phyloP scores from a whole-genome alignment of 2,888 invertebrate genomes.

The Spodoptera littoralis region DNA sequence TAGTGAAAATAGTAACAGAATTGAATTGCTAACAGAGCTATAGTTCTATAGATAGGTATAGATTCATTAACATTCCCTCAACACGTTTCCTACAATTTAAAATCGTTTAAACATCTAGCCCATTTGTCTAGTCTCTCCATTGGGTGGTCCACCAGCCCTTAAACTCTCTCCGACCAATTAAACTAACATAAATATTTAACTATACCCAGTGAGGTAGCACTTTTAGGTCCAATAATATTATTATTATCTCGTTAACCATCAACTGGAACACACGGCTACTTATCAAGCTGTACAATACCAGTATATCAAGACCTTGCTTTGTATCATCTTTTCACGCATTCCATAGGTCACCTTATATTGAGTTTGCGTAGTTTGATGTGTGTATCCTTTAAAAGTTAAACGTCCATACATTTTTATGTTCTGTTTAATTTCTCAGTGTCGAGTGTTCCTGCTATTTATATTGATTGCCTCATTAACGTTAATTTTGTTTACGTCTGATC shows the following conservation, averaged over 20 bases:
- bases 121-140: not conserved
- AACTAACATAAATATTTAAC: slow-evolving; percentile 12
- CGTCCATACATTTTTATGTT: slow-evolving; percentile 61
- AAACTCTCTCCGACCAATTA: not conserved
- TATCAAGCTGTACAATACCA: too few species aligned
- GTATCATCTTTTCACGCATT: too few species aligned
- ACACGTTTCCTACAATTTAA: too few species aligned
- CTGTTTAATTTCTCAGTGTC: slow-evolving; percentile 65
- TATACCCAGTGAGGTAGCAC: slow-evolving; percentile 13
- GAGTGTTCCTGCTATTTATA: slow-evolving; percentile 57
- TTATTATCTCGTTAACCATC: slow-evolving; percentile 51
- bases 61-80: too few species aligned
- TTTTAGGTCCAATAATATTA: slow-evolving; percentile 44
- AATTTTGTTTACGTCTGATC: slow-evolving; percentile 50
- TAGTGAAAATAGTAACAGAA: too few species aligned
- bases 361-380: too few species aligned
- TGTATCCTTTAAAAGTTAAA: slow-evolving; percentile 60
- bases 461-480: slow-evolving; percentile 47
- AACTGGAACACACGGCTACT: slow-evolving; percentile 21
- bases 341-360: too few species aligned
- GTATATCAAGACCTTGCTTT: too few species aligned
- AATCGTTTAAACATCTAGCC: too few species aligned
- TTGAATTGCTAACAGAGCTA: too few species aligned
- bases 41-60: too few species aligned
- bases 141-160: not conserved